Conservation (phyloP, 2,797 vertebrate genomes). For the Typhlichthys subterraneus region DNA sequence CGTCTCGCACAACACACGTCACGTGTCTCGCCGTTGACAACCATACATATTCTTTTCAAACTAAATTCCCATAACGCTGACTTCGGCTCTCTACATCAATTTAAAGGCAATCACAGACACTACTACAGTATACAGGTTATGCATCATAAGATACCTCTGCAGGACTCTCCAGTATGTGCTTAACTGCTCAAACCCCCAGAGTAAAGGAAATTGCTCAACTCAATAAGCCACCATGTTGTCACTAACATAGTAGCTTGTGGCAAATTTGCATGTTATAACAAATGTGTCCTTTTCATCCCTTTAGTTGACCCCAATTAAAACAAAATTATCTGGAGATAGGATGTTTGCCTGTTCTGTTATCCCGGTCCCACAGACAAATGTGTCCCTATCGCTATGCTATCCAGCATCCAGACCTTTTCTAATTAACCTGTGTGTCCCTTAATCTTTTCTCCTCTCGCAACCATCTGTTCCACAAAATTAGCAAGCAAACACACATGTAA, state of each 20-base stretch:
- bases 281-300: constrained; percentile 73
- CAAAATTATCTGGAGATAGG: constrained; percentile 77
- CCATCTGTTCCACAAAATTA: constrained; percentile 73
- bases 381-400: constrained; percentile 81
- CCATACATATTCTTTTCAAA: no score
- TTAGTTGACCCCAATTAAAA: constrained; percentile 90
- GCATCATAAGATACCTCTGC: no score
- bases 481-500: constrained; percentile 34
- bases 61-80: no score
- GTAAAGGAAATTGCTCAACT: no score
- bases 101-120: no score
- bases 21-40: no score
- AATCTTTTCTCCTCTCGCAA: constrained; percentile 50
- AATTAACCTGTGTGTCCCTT: constrained; percentile 72
- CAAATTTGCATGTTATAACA: constrained; percentile 23
- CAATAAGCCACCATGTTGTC: no score
- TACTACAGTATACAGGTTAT: no score
- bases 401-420: constrained; percentile 79
- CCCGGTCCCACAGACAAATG: constrained; percentile 81
- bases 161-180: no score
- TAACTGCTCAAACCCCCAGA: no score
- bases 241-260: constrained; percentile 15
- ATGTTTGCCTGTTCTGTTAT: constrained; percentile 85
- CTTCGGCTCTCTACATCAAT: no score
- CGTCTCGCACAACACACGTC: no score